Percentiles rank a stretch among this genome's conserved stretches.
These are phyloP conservation scores for Rhinoderma darwinii DNA, from an alignment of 2,113 vertebrate genomes.

Conservation along the genomic window DNA sequence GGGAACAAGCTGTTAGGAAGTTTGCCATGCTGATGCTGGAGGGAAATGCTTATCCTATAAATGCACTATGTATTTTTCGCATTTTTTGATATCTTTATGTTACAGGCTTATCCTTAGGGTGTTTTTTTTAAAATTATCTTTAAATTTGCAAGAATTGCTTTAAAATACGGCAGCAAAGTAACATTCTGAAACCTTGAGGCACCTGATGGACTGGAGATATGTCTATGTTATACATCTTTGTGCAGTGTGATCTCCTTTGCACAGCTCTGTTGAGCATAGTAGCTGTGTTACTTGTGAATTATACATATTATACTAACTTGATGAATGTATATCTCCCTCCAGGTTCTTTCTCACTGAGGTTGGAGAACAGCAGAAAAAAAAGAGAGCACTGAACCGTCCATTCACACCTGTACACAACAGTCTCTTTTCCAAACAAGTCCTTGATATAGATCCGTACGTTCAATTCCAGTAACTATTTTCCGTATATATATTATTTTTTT, in stretches of 20 bases:
- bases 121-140: constrained; percentile 37
- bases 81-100: constrained; percentile 40
- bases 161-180: background rate
- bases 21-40: constrained; percentile 30
- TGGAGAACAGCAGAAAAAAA: constrained; percentile 19
- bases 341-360: constrained; percentile 64
- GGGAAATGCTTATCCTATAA: constrained; percentile 31
- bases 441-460: constrained; percentile 68
- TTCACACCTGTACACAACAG: constrained; percentile 73
- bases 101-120: constrained; percentile 12
- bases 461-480: background rate
- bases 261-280: background rate
- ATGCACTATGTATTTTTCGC: constrained; percentile 8
- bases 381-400: constrained; percentile 60
- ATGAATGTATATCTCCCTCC: constrained; percentile 23
- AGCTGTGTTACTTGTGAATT: background rate
- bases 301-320: constrained; percentile 3
- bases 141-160: constrained; percentile 20
- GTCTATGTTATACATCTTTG: background rate
- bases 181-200: background rate
- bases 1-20: constrained; percentile 53
- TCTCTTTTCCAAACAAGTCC: constrained; percentile 65
- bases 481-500: background rate
- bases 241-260: background rate
- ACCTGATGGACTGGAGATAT: background rate